Conservation (phyloP, 2,797 vertebrate species). For the Protosalanx chinensis region DNA sequence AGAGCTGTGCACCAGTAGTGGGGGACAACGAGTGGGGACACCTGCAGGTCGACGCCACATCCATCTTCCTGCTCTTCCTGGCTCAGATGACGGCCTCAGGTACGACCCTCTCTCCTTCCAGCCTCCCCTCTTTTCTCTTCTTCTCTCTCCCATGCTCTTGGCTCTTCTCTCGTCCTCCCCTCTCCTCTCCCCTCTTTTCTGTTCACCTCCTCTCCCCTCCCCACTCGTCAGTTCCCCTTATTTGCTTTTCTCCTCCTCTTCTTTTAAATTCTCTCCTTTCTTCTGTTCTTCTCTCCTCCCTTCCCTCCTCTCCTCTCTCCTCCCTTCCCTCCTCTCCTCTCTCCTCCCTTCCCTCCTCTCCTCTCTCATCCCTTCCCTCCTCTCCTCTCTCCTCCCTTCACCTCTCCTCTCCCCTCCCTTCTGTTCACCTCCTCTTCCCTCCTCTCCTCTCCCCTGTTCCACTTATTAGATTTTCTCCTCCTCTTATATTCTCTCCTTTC, state of each 20-base stretch:
- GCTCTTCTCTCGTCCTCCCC: neutral
- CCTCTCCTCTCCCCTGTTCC: neutral
- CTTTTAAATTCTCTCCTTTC: neutral
- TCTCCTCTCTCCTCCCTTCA: no score
- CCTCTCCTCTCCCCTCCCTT: neutral
- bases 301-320: no score
- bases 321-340: no score
- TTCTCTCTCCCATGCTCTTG: neutral
- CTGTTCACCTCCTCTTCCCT: no score
- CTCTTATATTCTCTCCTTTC: neutral
- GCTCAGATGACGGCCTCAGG: constrained; percentile 89
- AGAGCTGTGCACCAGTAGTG: constrained; percentile 80
- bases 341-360: no score
- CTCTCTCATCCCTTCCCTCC: no score
- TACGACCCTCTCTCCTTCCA: constrained; percentile 35
- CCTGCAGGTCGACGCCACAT: constrained; percentile 85
- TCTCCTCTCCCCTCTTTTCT: neutral
- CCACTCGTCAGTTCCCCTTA: neutral
- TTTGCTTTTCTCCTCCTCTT: neutral
- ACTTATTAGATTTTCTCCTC: neutral
- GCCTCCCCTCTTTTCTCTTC: neutral
- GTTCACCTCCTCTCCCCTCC: no score
- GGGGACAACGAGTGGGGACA: constrained; percentile 85
- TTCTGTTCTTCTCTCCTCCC: neutral
- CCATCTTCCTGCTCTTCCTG: constrained; percentile 81